Evolutionary conservation across 2,797 vertebrate species (phyloP).

Genomic region (Cossypha polioptera): DNA sequence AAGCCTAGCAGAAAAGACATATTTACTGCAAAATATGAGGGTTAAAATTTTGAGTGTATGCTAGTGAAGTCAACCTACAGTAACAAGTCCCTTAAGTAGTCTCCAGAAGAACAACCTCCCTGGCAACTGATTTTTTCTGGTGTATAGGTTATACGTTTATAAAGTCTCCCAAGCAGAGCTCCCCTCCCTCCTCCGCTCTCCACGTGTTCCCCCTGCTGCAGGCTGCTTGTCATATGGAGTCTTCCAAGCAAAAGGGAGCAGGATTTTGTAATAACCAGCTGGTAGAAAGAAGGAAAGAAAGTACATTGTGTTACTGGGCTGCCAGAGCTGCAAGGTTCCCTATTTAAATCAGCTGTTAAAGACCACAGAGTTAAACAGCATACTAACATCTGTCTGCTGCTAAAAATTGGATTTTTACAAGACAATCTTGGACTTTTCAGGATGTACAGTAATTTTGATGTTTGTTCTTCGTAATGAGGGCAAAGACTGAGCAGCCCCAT

Average conservation of each 20-base stretch:
- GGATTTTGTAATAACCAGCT: conserved; percentile 1
- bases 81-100: not conserved
- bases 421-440: not conserved
- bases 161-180: not conserved
- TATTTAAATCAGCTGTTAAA: not conserved
- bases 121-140: not conserved
- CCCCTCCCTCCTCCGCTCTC: not conserved
- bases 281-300: not conserved
- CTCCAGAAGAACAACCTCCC: not conserved
- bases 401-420: not conserved
- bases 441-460: not conserved
- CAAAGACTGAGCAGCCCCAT: conserved; percentile 1
- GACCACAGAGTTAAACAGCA: accelerated
- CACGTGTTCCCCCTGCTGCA: accelerated
- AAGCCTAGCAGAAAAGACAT: not conserved
- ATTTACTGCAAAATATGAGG: not conserved
- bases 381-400: not conserved
- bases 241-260: not conserved
- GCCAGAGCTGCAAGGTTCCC: not conserved
- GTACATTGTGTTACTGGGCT: not conserved
- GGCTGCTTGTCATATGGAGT: not conserved
- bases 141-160: not conserved
- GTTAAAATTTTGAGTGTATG: not conserved
- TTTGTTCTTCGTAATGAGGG: not conserved
- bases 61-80: not conserved